phyloP scores from a whole-genome alignment of 1,140 invertebrate species.

The Forficula auricularia region DNA sequence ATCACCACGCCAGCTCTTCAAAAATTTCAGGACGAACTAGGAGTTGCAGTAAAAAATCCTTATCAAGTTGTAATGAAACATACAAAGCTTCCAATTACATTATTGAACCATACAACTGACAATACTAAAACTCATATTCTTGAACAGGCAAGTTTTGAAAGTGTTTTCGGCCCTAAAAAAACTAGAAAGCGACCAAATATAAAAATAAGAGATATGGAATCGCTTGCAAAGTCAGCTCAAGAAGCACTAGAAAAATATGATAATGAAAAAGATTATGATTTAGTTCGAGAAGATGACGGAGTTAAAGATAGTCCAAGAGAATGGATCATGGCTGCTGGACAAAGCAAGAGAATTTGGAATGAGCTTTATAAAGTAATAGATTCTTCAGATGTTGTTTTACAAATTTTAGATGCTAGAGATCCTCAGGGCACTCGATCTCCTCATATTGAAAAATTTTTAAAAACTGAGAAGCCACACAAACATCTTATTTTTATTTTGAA shows the following conservation, averaged over 20 bases:
- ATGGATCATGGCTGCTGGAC: constrained; percentile 81
- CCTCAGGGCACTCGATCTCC: constrained; percentile 86
- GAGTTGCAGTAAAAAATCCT: constrained; percentile 83
- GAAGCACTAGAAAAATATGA: constrained; percentile 59
- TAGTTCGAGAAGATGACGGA: constrained; percentile 65
- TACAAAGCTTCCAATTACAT: constrained; percentile 81
- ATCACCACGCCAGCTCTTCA: constrained; percentile 89
- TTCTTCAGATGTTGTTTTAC: constrained; percentile 91
- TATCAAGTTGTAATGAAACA: constrained; percentile 97
- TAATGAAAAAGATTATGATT: constrained; percentile 58
- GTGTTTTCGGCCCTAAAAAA: constrained; percentile 89
- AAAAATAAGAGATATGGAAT: constrained; percentile 47
- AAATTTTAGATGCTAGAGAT: constrained; percentile 87
- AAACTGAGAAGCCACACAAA: constrained; percentile 83
- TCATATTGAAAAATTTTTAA: constrained; percentile 77
- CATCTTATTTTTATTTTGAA: constrained; percentile 89
- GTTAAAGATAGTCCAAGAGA: constrained; percentile 53
- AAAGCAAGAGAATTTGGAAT: constrained; percentile 97
- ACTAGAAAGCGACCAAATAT: constrained; percentile 80
- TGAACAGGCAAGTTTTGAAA: constrained; percentile 87
- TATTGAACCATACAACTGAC: constrained; percentile 86
- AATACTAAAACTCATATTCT: constrained; percentile 81
- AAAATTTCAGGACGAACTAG: constrained; percentile 92
- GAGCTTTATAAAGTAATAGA: constrained; percentile 99
- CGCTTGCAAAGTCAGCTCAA: constrained; percentile 50